Base-by-base conservation (phyloP, 30 jellyfish, hydroid and myxozoan species). In the Sanderia malayensis region DNA sequence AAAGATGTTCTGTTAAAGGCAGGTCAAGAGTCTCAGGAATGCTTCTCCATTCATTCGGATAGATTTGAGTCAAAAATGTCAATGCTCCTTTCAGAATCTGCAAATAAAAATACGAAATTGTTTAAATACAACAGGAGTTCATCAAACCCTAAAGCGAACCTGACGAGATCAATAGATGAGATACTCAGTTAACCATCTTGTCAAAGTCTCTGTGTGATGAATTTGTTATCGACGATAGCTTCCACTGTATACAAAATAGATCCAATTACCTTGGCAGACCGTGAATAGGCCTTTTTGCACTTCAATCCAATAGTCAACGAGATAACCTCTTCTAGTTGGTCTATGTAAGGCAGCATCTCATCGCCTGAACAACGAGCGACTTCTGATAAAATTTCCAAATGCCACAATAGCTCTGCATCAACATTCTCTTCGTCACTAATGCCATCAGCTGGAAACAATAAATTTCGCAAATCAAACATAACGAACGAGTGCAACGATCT, bases 261-360 rank as follows among this genome's bases (percentile, higher is more conserved):
- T n/a, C n/a, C n/a, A n/a, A n/a, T n/a, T 49, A 89, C 97, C 94
- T 89, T 82, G 52, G 88, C 88, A 18, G 94, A 73, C 68, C 95
- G 74, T 18, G 89, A 27, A 64, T 82, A 89, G 1, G 95, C 97
- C 27, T 89, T 89, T 49, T 81, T 89, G 93, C 97, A 79, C 41
- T 89, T 89, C 86, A 89, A 44, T 18, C 73, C 63, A 20, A 89
- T 58, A 0, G 97, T 89, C 10, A 61, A 74, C 0, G 47, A 19
- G 13, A 89, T 45, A 29, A 82, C 87, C 53, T 81, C 85, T 15
- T 72, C 80, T 25, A 89, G 44, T 17, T 67, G 49, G 30, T 80
- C 79, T 0, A 71, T 75, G 65, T 89, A 82, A 2, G 80, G 89
- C 69, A 89, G 61, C 58, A 89, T 58, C 82, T 76, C 88, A 32